Conservation (phyloP, 2,797 vertebrate species). For the Smutsia temminckii region DNA sequence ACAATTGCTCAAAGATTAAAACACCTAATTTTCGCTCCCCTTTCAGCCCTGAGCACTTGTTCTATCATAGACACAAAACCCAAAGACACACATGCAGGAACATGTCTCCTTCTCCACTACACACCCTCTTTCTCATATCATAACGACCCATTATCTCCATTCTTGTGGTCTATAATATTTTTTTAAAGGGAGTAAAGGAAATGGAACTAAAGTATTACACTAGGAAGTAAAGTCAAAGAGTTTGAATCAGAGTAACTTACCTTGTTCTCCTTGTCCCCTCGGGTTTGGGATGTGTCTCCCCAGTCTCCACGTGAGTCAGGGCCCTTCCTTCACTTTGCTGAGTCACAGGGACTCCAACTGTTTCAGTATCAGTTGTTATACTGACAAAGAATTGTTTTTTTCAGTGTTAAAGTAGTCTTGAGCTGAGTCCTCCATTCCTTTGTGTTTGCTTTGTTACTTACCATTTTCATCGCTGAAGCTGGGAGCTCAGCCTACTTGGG, state of each 20-base stretch:
- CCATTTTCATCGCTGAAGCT: neutral
- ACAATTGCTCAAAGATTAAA: neutral
- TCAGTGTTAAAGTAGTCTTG: neutral
- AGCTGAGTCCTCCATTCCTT: neutral
- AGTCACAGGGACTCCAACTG: neutral
- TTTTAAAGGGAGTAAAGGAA: neutral
- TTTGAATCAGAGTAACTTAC: slow-evolving; percentile 48
- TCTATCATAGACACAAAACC: neutral
- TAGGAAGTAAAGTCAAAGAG: slow-evolving; percentile 4
- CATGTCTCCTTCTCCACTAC: neutral
- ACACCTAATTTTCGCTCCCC: neutral
- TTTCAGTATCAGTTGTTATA: neutral
- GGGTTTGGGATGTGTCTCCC: neutral
- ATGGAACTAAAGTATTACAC: neutral
- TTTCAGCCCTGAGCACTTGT: neutral
- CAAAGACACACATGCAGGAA: neutral
- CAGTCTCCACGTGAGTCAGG: neutral
- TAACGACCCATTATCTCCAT: neutral
- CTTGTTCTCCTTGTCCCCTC: slow-evolving; percentile 40
- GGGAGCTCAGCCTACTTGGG: neutral
- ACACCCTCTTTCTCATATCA: neutral
- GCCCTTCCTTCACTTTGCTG: neutral
- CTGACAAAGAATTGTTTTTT: neutral
- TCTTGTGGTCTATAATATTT: neutral
- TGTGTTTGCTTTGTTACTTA: neutral